A percentile compares a stretch with the other conserved stretches of the same genome.
Evolutionary conservation across 2,797 vertebrate genomes (phyloP).

Genomic region (Chaetophractus vellerosus): DNA sequence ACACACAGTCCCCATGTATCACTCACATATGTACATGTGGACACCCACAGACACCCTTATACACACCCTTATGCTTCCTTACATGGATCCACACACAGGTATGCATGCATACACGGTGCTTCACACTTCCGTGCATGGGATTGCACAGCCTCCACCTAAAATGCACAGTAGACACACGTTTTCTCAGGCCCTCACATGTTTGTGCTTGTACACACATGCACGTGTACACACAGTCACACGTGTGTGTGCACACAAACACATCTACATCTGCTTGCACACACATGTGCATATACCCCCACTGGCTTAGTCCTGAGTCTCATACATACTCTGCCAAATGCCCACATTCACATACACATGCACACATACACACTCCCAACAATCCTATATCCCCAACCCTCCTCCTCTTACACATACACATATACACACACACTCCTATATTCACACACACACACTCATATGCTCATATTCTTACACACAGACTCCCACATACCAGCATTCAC

Average conservation of each 20-base stretch:
- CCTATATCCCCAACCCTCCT: too few relatives aligned
- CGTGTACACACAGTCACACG: too few relatives aligned
- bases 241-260: neutral
- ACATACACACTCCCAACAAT: too few relatives aligned
- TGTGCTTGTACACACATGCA: neutral
- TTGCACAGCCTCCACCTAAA: neutral
- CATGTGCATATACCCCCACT: accelerated
- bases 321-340: too few relatives aligned
- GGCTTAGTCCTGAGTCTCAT: neutral
- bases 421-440: neutral
- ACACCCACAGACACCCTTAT: neutral
- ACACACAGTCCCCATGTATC: neutral
- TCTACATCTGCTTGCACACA: accelerated
- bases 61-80: too few relatives aligned
- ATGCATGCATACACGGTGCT: too few relatives aligned
- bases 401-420: too few relatives aligned
- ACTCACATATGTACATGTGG: neutral
- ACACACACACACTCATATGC: too few relatives aligned
- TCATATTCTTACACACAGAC: neutral
- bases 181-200: neutral
- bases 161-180: too few relatives aligned
- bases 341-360: neutral
- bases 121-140: neutral
- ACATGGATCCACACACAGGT: too few relatives aligned
- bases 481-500: too few relatives aligned